These are phyloP conservation scores for Melinaea marsaeus DNA, from an alignment of 2,888 invertebrate species.

Conservation along the genomic window DNA sequence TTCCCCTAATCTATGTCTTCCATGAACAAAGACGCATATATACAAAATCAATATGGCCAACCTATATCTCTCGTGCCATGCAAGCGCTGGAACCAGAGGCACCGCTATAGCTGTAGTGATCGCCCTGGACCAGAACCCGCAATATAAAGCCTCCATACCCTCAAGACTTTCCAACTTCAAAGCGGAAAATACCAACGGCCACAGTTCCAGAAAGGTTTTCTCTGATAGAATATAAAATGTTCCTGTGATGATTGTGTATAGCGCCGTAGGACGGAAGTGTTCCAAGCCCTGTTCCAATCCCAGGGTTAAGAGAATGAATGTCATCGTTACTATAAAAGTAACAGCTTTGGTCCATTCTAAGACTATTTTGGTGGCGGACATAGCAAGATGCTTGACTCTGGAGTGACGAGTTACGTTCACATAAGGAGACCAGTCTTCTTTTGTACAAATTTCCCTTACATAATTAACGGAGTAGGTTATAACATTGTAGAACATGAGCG, in stretches of 20 bases:
- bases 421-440: constrained; percentile 87
- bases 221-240: constrained; percentile 85
- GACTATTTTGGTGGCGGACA: constrained; percentile 89
- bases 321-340: constrained; percentile 86
- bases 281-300: constrained; percentile 86
- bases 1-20: constrained; percentile 79
- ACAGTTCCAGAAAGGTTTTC: constrained; percentile 82
- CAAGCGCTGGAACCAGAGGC: constrained; percentile 76
- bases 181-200: constrained; percentile 77
- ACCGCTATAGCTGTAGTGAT: constrained; percentile 78
- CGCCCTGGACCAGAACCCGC: constrained; percentile 80
- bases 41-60: constrained; percentile 79
- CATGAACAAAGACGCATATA: constrained; percentile 81
- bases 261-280: constrained; percentile 83
- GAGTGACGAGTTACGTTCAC: constrained; percentile 85
- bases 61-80: constrained; percentile 77
- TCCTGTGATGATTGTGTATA: constrained; percentile 82
- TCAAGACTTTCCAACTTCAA: constrained; percentile 81
- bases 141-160: constrained; percentile 84
- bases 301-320: constrained; percentile 85
- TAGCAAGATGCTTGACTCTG: constrained; percentile 86
- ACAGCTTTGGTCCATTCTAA: constrained; percentile 90
- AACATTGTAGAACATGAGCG: constrained; percentile 89
- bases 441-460: constrained; percentile 83
- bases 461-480: constrained; percentile 87